These are phyloP conservation scores for Timandra comae DNA, from an alignment of 2,888 invertebrate genomes.

Conservation along the genomic window DNA sequence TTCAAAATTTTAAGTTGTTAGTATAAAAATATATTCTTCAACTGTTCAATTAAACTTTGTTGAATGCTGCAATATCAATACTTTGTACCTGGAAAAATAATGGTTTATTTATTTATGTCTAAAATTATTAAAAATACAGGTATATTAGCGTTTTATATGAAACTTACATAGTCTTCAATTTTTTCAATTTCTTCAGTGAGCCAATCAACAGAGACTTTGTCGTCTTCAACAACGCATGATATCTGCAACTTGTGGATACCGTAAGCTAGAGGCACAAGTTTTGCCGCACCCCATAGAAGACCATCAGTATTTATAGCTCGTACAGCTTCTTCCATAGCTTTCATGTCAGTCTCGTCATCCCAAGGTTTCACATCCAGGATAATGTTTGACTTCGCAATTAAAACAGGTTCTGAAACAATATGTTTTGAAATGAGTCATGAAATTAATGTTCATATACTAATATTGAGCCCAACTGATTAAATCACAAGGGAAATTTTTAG, in stretches of 20 bases:
- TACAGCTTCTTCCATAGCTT: conserved; percentile 86
- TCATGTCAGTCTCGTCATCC: conserved; percentile 96
- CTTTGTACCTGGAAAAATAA: conserved; percentile 83
- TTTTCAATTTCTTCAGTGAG: conserved; percentile 91
- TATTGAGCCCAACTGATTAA: too few relatives aligned
- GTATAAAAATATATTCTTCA: conserved; percentile 9
- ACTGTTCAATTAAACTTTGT: conserved; percentile 82
- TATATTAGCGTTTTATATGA: neutral
- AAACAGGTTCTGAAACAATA: conserved; percentile 79
- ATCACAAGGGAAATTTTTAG: too few relatives aligned
- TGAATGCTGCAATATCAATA: conserved; percentile 96
- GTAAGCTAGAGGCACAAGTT: conserved; percentile 93
- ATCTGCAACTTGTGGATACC: conserved; percentile 96
- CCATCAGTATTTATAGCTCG: conserved; percentile 89
- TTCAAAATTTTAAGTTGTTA: conserved; percentile 3
- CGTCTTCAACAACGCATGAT: conserved; percentile 95
- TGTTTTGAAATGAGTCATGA: too few relatives aligned
- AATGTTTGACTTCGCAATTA: conserved; percentile 96
- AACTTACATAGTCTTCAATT: conserved; percentile 86
- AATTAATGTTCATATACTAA: too few relatives aligned
- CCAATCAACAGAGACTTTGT: conserved; percentile 94
- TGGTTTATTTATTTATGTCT: conserved; percentile 1
- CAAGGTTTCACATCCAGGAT: conserved; percentile 96
- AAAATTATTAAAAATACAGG: neutral
- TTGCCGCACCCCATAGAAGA: conserved; percentile 95